Evolutionary conservation across 2,888 invertebrate genomes (phyloP).

Genomic region (Megastigmus dorsalis): DNA sequence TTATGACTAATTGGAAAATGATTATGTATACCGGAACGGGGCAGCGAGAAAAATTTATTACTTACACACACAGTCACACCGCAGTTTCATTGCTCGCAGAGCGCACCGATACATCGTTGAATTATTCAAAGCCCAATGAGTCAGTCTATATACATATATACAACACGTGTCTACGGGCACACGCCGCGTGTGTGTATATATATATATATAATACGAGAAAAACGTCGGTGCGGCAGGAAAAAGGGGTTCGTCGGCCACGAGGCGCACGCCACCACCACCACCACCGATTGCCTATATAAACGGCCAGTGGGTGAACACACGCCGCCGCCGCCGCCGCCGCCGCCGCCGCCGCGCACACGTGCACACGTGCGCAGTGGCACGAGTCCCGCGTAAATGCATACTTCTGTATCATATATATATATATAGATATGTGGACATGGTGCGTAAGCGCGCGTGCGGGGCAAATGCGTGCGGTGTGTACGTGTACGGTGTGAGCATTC

Average conservation of each 20-base stretch:
- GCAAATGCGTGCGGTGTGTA: no score
- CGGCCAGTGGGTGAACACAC: slow-evolving; percentile 9
- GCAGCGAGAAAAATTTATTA: background rate
- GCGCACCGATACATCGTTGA: background rate
- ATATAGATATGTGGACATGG: background rate
- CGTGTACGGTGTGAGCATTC: slow-evolving; percentile 24
- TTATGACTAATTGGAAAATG: slow-evolving; percentile 7
- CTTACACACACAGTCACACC: background rate
- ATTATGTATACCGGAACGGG: no score
- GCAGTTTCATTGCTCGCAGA: no score
- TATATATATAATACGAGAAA: no score
- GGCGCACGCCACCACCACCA: background rate
- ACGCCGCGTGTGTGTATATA: background rate
- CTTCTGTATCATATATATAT: background rate
- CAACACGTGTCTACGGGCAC: background rate
- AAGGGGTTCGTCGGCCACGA: no score
- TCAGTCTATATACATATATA: no score
- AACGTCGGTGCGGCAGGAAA: background rate
- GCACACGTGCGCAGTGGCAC: no score
- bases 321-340: background rate
- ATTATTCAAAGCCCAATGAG: no score
- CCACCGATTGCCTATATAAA: background rate
- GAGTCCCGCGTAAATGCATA: background rate
- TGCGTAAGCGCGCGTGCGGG: no score
- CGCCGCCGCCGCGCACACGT: background rate